Base-by-base conservation (phyloP, 2,113 vertebrate species). In the Microcebus griseorufus region DNA sequence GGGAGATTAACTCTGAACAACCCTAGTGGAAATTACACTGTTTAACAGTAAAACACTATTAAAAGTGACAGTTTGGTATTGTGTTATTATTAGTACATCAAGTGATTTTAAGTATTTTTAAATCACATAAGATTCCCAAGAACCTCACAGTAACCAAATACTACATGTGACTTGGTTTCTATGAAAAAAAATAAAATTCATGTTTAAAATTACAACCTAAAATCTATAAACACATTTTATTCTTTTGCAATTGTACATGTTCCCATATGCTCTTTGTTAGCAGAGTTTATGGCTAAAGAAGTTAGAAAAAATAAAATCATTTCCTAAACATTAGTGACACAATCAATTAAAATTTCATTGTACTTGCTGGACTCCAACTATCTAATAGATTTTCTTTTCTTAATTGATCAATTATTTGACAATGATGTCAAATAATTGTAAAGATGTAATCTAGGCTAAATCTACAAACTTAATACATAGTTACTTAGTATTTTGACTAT, bases 291-390 rank as follows among this genome's bases (percentile, higher is more conserved):
- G 53, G 16, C 9, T 65, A 85, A 60, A 85, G 17, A 73, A 91
- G 78, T 60, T 4, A 90, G 93, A 90, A 83, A 81, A 42, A 32
- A 87, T 73, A 92, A 95, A 95, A 84, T 67, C 6, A 85, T 94
- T 96, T 96, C 22, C 64, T 88, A 88, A 94, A 64, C 1, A 39
- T 91, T 70, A 89, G 9, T 9, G 3, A 95, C 32, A 8, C 18
- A 42, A 12, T 82, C 9, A 94, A 81, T 58, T 53, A 88, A 76
- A 85, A 70, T 20, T 51, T 48, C 18, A 91, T 79, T 22, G 13
- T 88, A 65, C 8, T 85, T 82, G 8, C 34, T 79, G 1, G 7
- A 64, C 72, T 70, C 55, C 27, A 37, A n/a, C 13, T 55, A 70
- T 4, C 9, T 37, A 88, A 92, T 17, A 79, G n/a, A 60, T 48